Base-by-base conservation (phyloP, 1,140 invertebrate genomes). In the Temnothorax curvispinosus region DNA sequence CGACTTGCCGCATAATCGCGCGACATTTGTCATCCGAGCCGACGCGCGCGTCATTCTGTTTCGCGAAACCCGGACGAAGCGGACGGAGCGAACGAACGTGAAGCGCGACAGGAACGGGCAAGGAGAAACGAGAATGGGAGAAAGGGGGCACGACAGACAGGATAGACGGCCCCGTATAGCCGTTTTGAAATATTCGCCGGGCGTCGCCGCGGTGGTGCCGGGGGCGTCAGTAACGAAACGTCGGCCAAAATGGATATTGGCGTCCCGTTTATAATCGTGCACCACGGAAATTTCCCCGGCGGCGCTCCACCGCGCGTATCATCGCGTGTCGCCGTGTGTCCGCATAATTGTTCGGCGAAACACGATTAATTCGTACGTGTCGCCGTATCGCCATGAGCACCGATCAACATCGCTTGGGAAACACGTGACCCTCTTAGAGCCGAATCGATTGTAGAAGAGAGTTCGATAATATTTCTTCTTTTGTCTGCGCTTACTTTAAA, bases 1-100 rank as follows among this genome's bases (percentile, higher is more conserved):
- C 88, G 85, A 91, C 90, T 91, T 91, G 89, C 90, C 72, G 85
- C 81, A 82, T 91, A 91, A 91, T 91, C 85, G 88, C 76, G 75
- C 41, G 76, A 71, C 89, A 91, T 91, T 91, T 78, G 89, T 91
- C 90, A 91, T 91, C 85, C 78, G 56, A 60, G 44, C 52, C 69
- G 69, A 84, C 67, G 67, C 54, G 54, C 77, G 44, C 75, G 76
- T 91, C 74, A 85, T 87, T 88, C 87, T 62, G 64, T 80, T 27
- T 90, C 84, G 62, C 85, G 38, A 58, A 21, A 15, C n/a, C 21
- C 64, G 44, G 44, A 72, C 44, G 54, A 44, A 21, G 44, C 15
- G 82, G 38, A 38, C 35, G 62, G 6, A 41, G 38, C 38, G 38
- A 6, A 41, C 38, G 38, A 81, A 77, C 35, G 78, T 54, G 56